Conservation (phyloP, 1,140 invertebrate species). For the Eumeta japonica region DNA sequence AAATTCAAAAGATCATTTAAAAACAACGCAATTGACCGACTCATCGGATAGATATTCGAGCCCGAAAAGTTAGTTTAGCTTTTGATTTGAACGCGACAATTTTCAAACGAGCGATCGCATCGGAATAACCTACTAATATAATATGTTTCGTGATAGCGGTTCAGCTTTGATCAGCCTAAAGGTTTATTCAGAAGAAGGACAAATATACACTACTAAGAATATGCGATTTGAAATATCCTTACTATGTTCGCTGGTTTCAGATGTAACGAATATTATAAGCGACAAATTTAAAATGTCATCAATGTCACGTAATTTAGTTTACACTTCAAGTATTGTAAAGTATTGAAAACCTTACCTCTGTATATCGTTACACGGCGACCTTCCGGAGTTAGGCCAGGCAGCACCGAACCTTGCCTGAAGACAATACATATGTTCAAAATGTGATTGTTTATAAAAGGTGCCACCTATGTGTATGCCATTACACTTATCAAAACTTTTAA, state of each 20-base stretch:
- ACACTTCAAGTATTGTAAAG: background rate
- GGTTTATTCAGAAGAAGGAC: background rate
- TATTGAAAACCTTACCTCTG: constrained; percentile 27
- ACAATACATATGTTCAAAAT: too few relatives aligned
- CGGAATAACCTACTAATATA: constrained; percentile 4
- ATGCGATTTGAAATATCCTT: too few relatives aligned
- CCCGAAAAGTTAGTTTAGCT: background rate
- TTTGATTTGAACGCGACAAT: background rate
- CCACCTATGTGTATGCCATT: too few relatives aligned
- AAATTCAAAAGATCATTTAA: background rate
- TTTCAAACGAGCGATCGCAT: background rate
- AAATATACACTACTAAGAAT: too few relatives aligned
- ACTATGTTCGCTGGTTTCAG: too few relatives aligned
- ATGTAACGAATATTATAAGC: too few relatives aligned
- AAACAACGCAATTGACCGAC: background rate
- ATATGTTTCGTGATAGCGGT: background rate
- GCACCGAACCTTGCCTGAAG: constrained; percentile 72
- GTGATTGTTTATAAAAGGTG: too few relatives aligned
- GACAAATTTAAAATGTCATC: background rate
- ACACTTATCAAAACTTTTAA: too few relatives aligned
- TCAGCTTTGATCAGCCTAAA: background rate
- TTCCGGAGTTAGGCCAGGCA: constrained; percentile 75
- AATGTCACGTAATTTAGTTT: background rate
- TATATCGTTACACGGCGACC: constrained; percentile 69
- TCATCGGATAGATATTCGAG: background rate